Conservation (phyloP, 2,888 invertebrate species). For the Drosophila engyochracea region DNA sequence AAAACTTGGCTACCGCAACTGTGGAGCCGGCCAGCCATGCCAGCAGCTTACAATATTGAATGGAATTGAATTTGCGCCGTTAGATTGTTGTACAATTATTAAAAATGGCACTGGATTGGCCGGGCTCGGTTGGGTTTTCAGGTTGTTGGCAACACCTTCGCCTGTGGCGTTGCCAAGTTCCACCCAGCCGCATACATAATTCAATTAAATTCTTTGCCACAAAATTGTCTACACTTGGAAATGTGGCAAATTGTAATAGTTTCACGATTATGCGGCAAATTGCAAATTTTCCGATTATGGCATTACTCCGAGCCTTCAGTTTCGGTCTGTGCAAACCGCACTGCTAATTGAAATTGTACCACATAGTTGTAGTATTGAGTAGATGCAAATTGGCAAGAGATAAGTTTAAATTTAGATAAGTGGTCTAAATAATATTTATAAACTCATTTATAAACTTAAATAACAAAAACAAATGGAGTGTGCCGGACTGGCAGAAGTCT, state of each 20-base stretch:
- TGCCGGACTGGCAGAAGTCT: not conserved
- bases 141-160: constrained; percentile 61
- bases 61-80: constrained; percentile 72
- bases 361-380: constrained; percentile 11
- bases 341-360: constrained; percentile 23
- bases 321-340: constrained; percentile 17
- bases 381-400: not conserved
- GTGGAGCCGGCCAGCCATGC: constrained; percentile 19
- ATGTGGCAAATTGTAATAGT: constrained; percentile 67
- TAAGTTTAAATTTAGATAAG: not conserved
- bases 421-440: not conserved
- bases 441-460: not conserved
- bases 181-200: constrained; percentile 58
- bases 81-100: constrained; percentile 71
- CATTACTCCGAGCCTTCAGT: constrained; percentile 5
- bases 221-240: constrained; percentile 36
- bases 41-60: constrained; percentile 73
- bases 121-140: not conserved
- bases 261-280: constrained; percentile 69
- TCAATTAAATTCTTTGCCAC: constrained; percentile 67
- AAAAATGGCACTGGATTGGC: constrained; percentile 51
- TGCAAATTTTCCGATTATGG: constrained; percentile 41
- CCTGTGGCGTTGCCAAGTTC: constrained; percentile 57
- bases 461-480: not conserved
- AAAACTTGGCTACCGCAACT: constrained; percentile 68